Evolutionary conservation across 2,888 invertebrate genomes (phyloP), one percentile per base, ranked within the genome.

Genomic region (Carterocephalus palaemon): DNA sequence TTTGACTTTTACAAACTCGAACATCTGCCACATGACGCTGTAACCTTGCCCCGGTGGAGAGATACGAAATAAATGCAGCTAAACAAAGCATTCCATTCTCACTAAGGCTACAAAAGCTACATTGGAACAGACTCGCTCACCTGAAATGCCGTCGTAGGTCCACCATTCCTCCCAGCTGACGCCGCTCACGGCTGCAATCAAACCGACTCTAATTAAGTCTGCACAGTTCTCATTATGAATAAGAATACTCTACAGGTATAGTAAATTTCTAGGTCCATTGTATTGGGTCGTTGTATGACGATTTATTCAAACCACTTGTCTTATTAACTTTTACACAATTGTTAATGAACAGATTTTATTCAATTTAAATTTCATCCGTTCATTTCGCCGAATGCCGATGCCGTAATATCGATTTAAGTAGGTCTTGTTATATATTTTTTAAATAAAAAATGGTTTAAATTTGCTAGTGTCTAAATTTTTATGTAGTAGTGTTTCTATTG

Each of bases 141-240:
- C 96, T 88, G 96, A 96, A 82, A 96, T 96, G 56, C 96, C 96
- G 87, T 96, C 96, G 88, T 96, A 96, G 62, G 95, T 96, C 96
- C 96, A 96, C 96, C 96, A 96, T 88, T 95, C 95, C 83, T 96
- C 96, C 96, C 96, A 96, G 85, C 94, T 95, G 69, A 93, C 92
- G 66, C 92, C 92, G 62, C 88, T 87, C 60, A 91, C 90, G 69
- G 90, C 93, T 93, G 90, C 67, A 92, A 91, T 80, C 87, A 84
- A 75, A 84, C 74, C 73, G 68, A 72, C 62, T 71, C 75, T 78
- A 79, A 85, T 83, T 81, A 79, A 82, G 64, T 75, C 70, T 74
- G 69, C 67, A 70, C 62, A 53, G 56, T 67, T 72, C 64, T 62
- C 67, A 66, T 73, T 75, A 72, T 68, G 60, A 73, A 66, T 75